Evolutionary conservation across 2,797 vertebrate species (phyloP).

Genomic region (Neosilurus hyrtlii): DNA sequence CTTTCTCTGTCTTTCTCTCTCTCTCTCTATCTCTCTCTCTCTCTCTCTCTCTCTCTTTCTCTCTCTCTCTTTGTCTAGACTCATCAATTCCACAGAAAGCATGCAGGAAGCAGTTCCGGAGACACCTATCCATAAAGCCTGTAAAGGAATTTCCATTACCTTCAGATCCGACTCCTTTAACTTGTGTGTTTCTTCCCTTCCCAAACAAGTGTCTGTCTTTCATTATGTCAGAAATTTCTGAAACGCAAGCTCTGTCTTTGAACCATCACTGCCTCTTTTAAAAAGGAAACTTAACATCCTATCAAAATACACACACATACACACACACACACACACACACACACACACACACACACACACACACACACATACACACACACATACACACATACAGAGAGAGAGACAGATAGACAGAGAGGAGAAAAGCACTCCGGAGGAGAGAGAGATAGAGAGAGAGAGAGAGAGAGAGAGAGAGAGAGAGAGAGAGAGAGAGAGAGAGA

Average conservation of each 20-base stretch:
- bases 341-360: neutral
- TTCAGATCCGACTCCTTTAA: conserved; percentile 9
- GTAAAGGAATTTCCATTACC: conserved; percentile 51
- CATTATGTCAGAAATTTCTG: neutral
- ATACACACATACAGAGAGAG: neutral
- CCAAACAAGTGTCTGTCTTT: neutral
- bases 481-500: no score
- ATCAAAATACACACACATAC: conserved; percentile 9
- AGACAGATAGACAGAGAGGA: neutral
- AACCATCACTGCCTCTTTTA: neutral
- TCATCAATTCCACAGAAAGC: conserved; percentile 7
- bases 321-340: conserved; percentile 17
- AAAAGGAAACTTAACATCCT: neutral
- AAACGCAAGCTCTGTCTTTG: neutral
- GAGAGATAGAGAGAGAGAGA: no score
- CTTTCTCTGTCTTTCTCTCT: no score
- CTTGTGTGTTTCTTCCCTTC: neutral
- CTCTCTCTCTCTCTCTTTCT: no score
- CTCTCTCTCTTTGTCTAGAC: neutral
- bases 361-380: conserved; percentile 17
- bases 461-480: no score
- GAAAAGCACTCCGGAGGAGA: no score
- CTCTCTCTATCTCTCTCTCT: no score
- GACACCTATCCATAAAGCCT: conserved; percentile 20
- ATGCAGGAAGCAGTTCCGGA: neutral